Evolutionary conservation across 2,113 vertebrate species (phyloP).

Genomic region (Syngnathoides biaculeatus): DNA sequence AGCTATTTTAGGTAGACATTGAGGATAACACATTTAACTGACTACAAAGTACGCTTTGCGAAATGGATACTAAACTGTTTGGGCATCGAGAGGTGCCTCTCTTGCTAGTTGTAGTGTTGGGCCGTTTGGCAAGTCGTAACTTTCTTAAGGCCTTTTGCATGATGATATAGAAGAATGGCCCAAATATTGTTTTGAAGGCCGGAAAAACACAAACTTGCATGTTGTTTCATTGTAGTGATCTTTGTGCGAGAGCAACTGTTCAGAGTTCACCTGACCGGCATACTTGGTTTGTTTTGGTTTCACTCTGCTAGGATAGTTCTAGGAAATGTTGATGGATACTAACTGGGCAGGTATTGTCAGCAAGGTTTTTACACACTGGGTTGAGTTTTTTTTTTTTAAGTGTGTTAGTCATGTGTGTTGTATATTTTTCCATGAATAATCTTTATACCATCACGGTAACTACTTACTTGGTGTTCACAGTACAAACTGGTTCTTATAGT

Average conservation of each 20-base stretch:
- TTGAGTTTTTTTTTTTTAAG: background rate
- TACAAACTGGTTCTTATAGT: background rate
- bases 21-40: no score
- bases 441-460: conserved; percentile 24
- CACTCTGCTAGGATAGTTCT: conserved; percentile 35
- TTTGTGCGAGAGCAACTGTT: conserved; percentile 1
- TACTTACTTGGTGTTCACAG: conserved; percentile 12
- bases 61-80: no score
- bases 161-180: background rate
- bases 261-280: conserved; percentile 51
- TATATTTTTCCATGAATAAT: conserved; percentile 18
- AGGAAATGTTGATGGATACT: conserved; percentile 49
- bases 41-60: no score
- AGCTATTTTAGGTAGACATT: no score
- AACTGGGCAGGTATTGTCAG: conserved; percentile 20
- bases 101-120: no score
- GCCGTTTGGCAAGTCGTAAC: no score
- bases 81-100: no score
- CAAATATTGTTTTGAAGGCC: background rate
- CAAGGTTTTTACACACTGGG: background rate
- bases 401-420: conserved; percentile 41
- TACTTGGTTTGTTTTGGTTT: conserved; percentile 46
- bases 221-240: background rate
- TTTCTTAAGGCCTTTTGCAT: no score
- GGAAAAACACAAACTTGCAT: background rate